Conservation (phyloP, 2,113 vertebrate species). For the Eupsittula cactorum region DNA sequence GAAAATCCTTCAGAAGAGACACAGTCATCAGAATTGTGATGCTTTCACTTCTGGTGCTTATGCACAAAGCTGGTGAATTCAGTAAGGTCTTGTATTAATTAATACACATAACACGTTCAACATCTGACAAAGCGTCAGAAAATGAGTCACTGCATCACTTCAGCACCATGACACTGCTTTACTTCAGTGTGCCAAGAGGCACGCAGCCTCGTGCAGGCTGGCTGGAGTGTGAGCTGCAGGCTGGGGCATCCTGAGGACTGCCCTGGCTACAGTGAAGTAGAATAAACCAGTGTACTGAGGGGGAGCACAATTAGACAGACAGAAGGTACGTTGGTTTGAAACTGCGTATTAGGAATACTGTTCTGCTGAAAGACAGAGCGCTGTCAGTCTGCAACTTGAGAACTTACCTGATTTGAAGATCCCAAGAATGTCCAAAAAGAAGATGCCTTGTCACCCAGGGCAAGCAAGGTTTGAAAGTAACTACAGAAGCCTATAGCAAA, state of each 20-base stretch:
- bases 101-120: rapidly evolving
- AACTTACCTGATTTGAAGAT: not conserved
- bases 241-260: not conserved
- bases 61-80: not conserved
- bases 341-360: not conserved
- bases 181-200: not conserved
- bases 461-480: not conserved
- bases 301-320: not conserved
- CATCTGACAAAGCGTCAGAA: not conserved
- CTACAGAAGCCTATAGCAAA: not conserved
- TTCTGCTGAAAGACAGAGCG: not conserved
- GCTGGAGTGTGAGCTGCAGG: not conserved
- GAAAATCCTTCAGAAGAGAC: not conserved
- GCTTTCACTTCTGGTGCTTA: not conserved
- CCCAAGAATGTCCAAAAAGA: not conserved
- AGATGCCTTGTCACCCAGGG: not conserved
- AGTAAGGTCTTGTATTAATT: not conserved
- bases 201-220: not conserved
- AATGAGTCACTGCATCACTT: not conserved
- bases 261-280: not conserved
- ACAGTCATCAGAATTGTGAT: not conserved
- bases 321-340: not conserved
- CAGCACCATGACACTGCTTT: not conserved
- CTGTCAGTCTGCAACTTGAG: not conserved
- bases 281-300: not conserved